Percentiles rank a stretch among this genome's conserved stretches.
phyloP scores from a whole-genome alignment of 1,140 invertebrate genomes.

The Leptopilina clavipes region DNA sequence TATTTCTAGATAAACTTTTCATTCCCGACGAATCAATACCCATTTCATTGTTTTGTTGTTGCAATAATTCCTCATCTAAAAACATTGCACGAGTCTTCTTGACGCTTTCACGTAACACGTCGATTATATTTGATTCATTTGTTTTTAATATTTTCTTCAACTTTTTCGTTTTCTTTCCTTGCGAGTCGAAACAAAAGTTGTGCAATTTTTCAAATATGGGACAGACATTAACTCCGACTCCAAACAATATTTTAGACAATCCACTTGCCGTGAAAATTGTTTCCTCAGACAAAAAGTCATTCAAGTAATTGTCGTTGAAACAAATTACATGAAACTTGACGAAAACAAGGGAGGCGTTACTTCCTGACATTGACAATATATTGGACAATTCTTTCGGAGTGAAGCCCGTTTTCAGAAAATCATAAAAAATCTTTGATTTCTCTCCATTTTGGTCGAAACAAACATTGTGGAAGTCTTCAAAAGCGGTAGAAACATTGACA shows the following conservation, averaged over 20 bases:
- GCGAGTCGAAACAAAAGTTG: conserved; percentile 3
- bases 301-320: conserved; percentile 56
- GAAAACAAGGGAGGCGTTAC: conserved; percentile 59
- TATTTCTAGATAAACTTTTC: not conserved
- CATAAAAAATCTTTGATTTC: conserved; percentile 11
- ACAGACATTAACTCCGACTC: not conserved
- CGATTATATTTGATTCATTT: not conserved
- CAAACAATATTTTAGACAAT: not conserved
- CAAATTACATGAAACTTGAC: conserved; percentile 59
- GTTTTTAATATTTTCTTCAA: not conserved
- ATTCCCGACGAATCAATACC: not conserved
- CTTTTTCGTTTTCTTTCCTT: not conserved
- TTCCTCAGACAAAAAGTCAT: not conserved
- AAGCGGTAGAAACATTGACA: not conserved
- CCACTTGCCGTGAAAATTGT: not conserved
- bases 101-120: not conserved
- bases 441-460: not conserved
- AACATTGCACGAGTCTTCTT: not conserved
- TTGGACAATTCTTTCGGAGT: conserved; percentile 56
- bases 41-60: too few species aligned
- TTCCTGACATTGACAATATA: conserved; percentile 58
- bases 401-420: conserved; percentile 53
- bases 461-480: not conserved
- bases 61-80: not conserved
- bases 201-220: not conserved